Conservation (phyloP, 1,140 invertebrate genomes). For the Drosophila nigrodunni region DNA sequence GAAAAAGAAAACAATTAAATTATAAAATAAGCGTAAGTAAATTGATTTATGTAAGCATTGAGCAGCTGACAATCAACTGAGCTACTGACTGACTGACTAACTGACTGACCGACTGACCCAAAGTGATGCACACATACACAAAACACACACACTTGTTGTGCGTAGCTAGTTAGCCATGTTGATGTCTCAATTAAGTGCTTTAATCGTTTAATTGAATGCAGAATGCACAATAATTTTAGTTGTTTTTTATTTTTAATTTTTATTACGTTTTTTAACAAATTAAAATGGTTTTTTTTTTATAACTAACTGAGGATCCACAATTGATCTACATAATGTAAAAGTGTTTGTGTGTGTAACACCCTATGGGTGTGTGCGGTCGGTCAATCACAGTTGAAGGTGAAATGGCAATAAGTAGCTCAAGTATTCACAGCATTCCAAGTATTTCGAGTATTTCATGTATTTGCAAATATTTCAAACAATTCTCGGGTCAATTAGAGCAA, state of each 20-base stretch:
- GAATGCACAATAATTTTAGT: conserved; percentile 31
- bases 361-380: conserved; percentile 16
- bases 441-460: conserved; percentile 32
- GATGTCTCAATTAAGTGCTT: conserved; percentile 54
- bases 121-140: conserved; percentile 8
- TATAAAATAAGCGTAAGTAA: conserved; percentile 75
- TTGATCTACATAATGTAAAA: conserved; percentile 28
- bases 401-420: conserved; percentile 32
- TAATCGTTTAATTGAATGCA: conserved; percentile 60
- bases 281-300: conserved; percentile 1
- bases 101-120: conserved; percentile 34
- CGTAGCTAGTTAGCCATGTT: conserved; percentile 46
- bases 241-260: neutral
- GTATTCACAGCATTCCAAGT: conserved; percentile 29
- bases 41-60: conserved; percentile 75
- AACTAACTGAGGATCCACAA: conserved; percentile 35
- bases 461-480: conserved; percentile 14
- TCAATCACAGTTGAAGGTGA: conserved; percentile 52
- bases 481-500: conserved; percentile 39
- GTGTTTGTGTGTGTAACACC: conserved; percentile 18
- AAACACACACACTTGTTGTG: conserved; percentile 21
- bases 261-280: neutral
- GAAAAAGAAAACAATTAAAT: conserved; percentile 70
- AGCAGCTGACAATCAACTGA: conserved; percentile 40
- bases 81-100: conserved; percentile 22